These are phyloP conservation scores for Pocillopora grandis DNA, from an alignment of 92 coral and sea anemone genomes.

Conservation along the genomic window DNA sequence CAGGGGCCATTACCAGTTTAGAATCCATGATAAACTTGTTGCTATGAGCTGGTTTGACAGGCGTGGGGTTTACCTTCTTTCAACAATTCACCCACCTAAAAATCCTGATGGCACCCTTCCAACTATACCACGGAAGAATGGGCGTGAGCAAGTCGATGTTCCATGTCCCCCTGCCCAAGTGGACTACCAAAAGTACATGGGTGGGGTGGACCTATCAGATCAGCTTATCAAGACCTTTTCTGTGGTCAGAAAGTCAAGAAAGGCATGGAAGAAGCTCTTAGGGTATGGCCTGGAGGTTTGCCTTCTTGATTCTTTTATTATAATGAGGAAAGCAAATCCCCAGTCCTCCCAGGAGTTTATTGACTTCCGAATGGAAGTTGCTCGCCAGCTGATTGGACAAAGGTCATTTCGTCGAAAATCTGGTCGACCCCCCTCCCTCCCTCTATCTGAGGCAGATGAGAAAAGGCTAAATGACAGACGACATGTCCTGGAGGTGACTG, in stretches of 20 bases:
- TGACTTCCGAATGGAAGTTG: constrained; percentile 20
- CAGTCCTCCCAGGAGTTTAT: constrained; percentile 30
- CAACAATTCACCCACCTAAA: not conserved
- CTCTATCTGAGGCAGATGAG: constrained; percentile 4
- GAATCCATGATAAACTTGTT: not conserved
- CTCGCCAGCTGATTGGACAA: constrained; percentile 29
- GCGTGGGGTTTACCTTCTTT: not conserved
- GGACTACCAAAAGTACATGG: constrained; percentile 37
- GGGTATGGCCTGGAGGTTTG: constrained; percentile 51
- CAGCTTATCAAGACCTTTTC: constrained; percentile 46
- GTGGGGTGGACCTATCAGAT: constrained; percentile 42
- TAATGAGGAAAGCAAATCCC: constrained; percentile 29
- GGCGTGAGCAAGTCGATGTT: constrained; percentile 16
- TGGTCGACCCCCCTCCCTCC: constrained; percentile 29
- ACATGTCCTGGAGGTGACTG: constrained; percentile 28
- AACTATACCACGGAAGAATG: not conserved
- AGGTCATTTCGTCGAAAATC: constrained; percentile 28
- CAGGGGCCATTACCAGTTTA: not conserved
- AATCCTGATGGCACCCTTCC: not conserved
- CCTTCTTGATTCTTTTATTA: constrained; percentile 43
- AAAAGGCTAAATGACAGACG: constrained; percentile 18
- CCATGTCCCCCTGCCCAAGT: constrained; percentile 43
- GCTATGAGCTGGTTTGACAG: constrained; percentile 1
- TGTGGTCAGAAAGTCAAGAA: constrained; percentile 38
- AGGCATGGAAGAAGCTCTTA: constrained; percentile 52